These are phyloP conservation scores for Peromyscus melanophrys DNA, from an alignment of 2,797 vertebrate genomes.

Conservation along the genomic window DNA sequence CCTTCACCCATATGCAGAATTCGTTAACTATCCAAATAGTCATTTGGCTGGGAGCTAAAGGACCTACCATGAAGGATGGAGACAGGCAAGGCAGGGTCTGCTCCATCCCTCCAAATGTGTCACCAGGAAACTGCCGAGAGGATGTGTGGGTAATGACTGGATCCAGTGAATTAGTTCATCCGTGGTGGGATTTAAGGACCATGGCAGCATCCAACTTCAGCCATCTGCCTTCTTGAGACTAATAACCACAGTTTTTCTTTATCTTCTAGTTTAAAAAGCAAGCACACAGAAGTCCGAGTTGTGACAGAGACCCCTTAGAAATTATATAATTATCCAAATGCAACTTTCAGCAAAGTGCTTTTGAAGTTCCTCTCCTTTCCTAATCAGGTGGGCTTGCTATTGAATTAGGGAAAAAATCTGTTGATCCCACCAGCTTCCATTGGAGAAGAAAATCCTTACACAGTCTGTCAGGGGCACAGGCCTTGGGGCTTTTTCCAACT, in stretches of 20 bases:
- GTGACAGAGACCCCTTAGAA: background rate
- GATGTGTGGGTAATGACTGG: background rate
- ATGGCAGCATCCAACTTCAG: background rate
- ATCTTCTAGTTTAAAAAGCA: slow-evolving; percentile 54
- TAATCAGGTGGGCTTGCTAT: background rate
- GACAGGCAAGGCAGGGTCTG: background rate
- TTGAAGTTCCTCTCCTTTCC: background rate
- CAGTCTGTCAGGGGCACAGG: background rate
- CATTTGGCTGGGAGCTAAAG: background rate
- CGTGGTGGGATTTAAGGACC: background rate
- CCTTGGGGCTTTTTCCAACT: background rate
- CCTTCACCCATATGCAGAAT: background rate
- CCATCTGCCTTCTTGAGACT: background rate
- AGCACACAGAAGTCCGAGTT: slow-evolving; percentile 5
- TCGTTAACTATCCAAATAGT: background rate
- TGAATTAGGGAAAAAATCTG: background rate
- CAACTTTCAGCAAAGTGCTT: background rate
- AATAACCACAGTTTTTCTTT: background rate
- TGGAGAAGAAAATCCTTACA: background rate
- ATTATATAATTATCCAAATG: background rate
- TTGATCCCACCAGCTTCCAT: background rate
- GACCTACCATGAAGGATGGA: background rate
- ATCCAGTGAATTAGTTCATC: slow-evolving; percentile 55
- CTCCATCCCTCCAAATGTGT: background rate
- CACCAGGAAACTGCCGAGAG: background rate